phyloP scores from a whole-genome alignment of 2,113 vertebrate species.

The Hirundichthys speculiger region DNA sequence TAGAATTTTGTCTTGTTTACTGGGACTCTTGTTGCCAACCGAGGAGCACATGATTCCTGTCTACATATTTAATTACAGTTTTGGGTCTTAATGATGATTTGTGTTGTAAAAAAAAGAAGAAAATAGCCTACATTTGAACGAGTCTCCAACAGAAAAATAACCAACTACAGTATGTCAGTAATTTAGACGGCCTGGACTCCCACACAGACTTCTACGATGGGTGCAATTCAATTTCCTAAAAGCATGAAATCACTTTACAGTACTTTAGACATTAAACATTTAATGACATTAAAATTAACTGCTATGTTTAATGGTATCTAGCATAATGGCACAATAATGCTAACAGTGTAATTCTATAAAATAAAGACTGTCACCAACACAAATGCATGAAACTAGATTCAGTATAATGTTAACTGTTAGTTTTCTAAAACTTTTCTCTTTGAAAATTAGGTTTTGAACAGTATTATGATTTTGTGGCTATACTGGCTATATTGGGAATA shows the following conservation, averaged over 20 bases:
- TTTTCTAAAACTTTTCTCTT: neutral
- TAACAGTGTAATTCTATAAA: neutral
- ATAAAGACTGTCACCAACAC: neutral
- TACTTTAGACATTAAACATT: conserved; percentile 4
- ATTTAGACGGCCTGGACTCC: conserved; percentile 7
- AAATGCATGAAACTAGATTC: conserved; percentile 1
- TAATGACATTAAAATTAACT: conserved; percentile 7
- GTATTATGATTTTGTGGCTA: no score
- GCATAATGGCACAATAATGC: neutral
- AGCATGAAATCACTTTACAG: conserved; percentile 20
- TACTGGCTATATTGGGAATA: no score
- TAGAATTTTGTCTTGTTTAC: conserved; percentile 35
- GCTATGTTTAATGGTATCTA: neutral
- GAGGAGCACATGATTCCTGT: conserved; percentile 44
- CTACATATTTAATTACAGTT: conserved; percentile 46
- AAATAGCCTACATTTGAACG: neutral
- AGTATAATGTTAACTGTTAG: neutral
- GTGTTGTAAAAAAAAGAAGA: conserved; percentile 35
- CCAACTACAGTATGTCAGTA: conserved; percentile 15
- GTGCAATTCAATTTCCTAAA: neutral
- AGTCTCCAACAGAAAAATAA: conserved; percentile 15
- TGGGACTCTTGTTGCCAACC: conserved; percentile 13
- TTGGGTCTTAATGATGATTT: conserved; percentile 33
- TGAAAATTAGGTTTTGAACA: no score
- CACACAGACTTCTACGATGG: conserved; percentile 1